Percentiles rank a stretch among this genome's conserved stretches.
Evolutionary conservation across 2,888 invertebrate species (phyloP).

Genomic region (Resseliella maxima): DNA sequence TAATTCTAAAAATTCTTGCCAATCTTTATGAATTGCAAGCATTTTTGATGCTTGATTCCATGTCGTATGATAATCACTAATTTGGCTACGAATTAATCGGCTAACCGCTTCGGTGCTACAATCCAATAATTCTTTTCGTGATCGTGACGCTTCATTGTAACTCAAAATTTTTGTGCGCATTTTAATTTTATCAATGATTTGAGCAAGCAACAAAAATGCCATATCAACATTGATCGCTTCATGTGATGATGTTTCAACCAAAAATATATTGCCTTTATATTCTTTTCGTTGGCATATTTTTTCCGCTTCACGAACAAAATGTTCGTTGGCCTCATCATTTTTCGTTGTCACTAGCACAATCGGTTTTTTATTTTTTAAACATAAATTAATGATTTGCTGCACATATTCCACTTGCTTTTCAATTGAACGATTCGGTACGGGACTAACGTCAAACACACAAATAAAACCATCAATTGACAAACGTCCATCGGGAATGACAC

Average conservation of each 20-base stretch:
- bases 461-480: conserved; percentile 94
- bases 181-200: conserved; percentile 92
- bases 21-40: conserved; percentile 87
- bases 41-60: conserved; percentile 91
- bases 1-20: conserved; percentile 87
- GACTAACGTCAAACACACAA: conserved; percentile 95
- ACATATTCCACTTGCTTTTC: conserved; percentile 92
- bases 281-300: conserved; percentile 89
- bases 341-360: conserved; percentile 95
- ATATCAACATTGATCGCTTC: conserved; percentile 96
- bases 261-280: conserved; percentile 86
- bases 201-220: conserved; percentile 89
- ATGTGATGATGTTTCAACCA: conserved; percentile 95
- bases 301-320: conserved; percentile 89
- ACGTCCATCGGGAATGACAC: conserved; percentile 91
- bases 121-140: conserved; percentile 88
- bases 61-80: conserved; percentile 83
- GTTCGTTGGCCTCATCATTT: conserved; percentile 91
- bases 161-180: conserved; percentile 74
- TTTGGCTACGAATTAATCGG: conserved; percentile 84
- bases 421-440: conserved; percentile 89
- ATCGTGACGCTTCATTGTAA: conserved; percentile 85
- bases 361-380: conserved; percentile 94
- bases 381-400: conserved; percentile 84
- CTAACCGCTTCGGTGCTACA: conserved; percentile 92